Evolutionary conservation across 2,797 vertebrate species (phyloP).

Genomic region (Naso thynnoides): DNA sequence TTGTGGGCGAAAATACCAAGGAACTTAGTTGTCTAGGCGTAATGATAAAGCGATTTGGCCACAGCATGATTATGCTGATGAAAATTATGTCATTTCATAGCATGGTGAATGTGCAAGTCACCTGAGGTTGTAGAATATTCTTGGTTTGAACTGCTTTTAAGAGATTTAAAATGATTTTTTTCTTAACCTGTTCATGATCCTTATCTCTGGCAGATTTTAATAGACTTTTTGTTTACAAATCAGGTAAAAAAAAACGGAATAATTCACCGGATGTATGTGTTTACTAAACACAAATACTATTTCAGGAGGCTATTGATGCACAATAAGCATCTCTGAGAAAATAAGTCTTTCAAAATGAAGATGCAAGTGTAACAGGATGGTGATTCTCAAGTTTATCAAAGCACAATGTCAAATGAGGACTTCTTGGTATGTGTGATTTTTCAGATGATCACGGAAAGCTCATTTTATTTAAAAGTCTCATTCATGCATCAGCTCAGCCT

Average conservation of each 20-base stretch:
- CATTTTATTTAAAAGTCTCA: conserved; percentile 16
- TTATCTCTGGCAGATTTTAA: neutral
- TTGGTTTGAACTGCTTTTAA: neutral
- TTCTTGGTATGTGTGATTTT: conserved; percentile 6
- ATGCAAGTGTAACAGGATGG: neutral
- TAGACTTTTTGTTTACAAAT: neutral
- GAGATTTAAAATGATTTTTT: neutral
- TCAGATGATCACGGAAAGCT: conserved; percentile 2
- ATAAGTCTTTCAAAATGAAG: conserved; percentile 1
- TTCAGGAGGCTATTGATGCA: neutral
- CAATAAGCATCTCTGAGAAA: neutral
- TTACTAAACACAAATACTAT: neutral
- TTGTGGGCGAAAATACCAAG: too few relatives aligned
- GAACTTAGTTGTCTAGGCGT: too few relatives aligned
- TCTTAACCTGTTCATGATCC: neutral
- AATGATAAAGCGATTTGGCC: too few relatives aligned
- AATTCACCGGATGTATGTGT: neutral
- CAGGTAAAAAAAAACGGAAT: neutral
- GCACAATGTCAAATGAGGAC: conserved; percentile 3
- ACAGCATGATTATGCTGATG: too few relatives aligned
- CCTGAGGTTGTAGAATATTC: neutral
- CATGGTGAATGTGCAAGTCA: too few relatives aligned
- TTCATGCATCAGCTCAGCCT: neutral
- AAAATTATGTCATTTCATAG: too few relatives aligned
- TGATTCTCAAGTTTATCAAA: neutral